phyloP scores from a whole-genome alignment of 2,888 invertebrate genomes.

The Phania funesta region DNA sequence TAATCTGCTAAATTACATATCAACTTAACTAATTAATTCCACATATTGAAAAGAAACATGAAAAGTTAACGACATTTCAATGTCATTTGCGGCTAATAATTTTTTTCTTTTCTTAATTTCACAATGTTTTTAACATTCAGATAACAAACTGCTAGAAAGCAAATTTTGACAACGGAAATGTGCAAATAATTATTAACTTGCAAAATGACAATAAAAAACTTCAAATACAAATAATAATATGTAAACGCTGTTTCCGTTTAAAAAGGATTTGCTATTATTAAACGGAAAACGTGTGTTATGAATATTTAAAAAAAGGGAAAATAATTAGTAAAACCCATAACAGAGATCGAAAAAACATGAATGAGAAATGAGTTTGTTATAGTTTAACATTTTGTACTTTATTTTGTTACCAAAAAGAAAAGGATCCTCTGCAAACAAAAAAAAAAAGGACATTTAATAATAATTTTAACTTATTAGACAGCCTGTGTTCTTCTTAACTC shows the following conservation, averaged over 20 bases:
- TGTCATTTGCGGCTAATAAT: slow-evolving; percentile 37
- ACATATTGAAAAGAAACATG: slow-evolving; percentile 36
- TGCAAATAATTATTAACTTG: slow-evolving; percentile 28
- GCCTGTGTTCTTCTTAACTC: too few relatives aligned
- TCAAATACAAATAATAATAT: neutral
- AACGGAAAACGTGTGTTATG: slow-evolving; percentile 41
- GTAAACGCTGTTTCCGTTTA: slow-evolving; percentile 56
- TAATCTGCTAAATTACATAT: neutral
- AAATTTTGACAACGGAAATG: slow-evolving; percentile 57
- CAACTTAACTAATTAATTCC: slow-evolving; percentile 43
- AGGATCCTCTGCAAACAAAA: neutral
- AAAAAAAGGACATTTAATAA: neutral
- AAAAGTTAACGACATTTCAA: slow-evolving; percentile 54
- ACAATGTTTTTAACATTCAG: slow-evolving; percentile 30
- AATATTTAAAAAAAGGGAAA: slow-evolving; percentile 9
- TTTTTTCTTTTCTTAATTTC: neutral
- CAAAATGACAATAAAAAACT: neutral
- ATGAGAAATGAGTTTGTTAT: slow-evolving; percentile 33
- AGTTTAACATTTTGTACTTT: slow-evolving; percentile 37
- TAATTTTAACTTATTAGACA: too few relatives aligned
- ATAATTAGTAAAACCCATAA: neutral
- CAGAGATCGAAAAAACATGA: slow-evolving; percentile 15
- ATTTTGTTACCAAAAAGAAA: neutral
- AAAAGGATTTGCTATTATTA: slow-evolving; percentile 37
- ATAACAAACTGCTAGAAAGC: too few relatives aligned